Evolutionary conservation across 2,113 vertebrate genomes (phyloP).

Genomic region (Larimichthys polyactis): DNA sequence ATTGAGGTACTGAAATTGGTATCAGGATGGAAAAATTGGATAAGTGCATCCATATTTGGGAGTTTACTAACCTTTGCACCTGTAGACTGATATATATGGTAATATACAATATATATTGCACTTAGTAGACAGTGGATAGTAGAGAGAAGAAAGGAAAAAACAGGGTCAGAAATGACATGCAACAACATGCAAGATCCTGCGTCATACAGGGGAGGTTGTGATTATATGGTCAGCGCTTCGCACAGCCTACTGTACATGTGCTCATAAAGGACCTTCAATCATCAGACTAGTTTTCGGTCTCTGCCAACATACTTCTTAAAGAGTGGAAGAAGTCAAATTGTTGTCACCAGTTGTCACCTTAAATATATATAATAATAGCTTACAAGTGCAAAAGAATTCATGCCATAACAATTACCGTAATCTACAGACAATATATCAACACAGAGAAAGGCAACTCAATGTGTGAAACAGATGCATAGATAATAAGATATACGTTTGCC

Average conservation of each 20-base stretch:
- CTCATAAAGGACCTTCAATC: not conserved
- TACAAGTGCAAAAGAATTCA: not conserved
- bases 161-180: not conserved
- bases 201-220: not conserved
- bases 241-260: too few species aligned
- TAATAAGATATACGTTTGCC: constrained; percentile 3
- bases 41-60: not conserved
- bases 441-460: constrained; percentile 20
- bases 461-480: constrained; percentile 22
- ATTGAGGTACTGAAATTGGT: not conserved
- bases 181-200: too few species aligned
- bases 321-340: not conserved
- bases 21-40: not conserved
- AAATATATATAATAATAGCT: not conserved
- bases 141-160: not conserved
- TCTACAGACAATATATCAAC: not conserved
- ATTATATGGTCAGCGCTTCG: not conserved
- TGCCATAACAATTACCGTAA: not conserved
- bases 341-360: not conserved
- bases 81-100: too few species aligned
- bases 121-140: not conserved
- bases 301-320: not conserved
- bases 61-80: not conserved
- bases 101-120: too few species aligned
- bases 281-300: too few species aligned